A percentile compares a stretch with the other conserved stretches of the same genome.
Evolutionary conservation across 2,113 vertebrate species (phyloP).

Genomic region (Planiliza haematocheilus): DNA sequence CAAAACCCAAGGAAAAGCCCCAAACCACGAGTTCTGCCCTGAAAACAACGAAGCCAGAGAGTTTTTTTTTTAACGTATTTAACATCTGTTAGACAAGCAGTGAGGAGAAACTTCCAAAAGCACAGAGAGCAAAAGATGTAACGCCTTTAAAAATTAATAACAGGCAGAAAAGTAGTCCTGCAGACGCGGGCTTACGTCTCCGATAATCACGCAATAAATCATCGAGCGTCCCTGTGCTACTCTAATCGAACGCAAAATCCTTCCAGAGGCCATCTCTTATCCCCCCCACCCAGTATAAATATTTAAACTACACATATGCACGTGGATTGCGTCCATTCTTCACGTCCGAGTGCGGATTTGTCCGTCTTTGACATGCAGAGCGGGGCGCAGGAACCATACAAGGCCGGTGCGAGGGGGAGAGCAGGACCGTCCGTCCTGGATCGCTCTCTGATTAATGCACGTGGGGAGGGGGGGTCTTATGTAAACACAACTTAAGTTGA

Average conservation of each 20-base stretch:
- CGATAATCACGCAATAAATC: conserved; percentile 45
- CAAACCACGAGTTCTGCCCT: no score
- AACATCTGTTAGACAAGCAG: not conserved
- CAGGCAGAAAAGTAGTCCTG: conserved; percentile 21
- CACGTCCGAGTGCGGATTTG: not conserved
- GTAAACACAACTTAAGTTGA: conserved; percentile 44
- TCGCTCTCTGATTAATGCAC: conserved; percentile 52
- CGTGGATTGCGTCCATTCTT: not conserved
- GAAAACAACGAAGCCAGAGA: no score
- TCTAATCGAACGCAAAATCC: conserved; percentile 5
- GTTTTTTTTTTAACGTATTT: no score
- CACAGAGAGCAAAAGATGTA: conserved; percentile 1
- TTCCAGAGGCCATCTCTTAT: not conserved
- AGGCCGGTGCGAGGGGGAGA: conserved; percentile 24
- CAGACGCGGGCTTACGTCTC: conserved; percentile 37
- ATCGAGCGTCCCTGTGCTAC: not conserved
- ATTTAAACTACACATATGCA: conserved; percentile 23
- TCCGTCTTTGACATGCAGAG: conserved; percentile 15
- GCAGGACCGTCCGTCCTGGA: conserved; percentile 25
- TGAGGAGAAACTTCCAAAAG: not conserved
- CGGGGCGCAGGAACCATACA: conserved; percentile 17
- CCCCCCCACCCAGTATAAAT: conserved; percentile 34
- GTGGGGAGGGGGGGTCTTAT: conserved; percentile 1
- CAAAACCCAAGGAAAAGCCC: no score
- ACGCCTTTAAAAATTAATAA: conserved; percentile 51